Conservation (phyloP, 2,113 vertebrate species). For the Xiphias gladius region DNA sequence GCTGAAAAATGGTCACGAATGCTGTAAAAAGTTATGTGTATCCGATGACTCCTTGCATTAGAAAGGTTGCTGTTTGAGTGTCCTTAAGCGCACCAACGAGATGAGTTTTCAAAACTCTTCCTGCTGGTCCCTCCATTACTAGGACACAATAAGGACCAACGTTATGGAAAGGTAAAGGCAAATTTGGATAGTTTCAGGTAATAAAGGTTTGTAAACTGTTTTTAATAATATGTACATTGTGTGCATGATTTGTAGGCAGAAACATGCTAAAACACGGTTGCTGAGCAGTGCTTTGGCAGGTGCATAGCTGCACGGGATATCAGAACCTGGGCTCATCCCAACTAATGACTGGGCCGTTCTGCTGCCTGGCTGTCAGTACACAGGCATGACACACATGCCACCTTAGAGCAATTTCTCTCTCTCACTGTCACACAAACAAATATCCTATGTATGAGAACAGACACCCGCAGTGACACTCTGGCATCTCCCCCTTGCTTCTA, state of each 20-base stretch:
- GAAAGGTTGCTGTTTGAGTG: background rate
- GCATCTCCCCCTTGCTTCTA: conserved; percentile 43
- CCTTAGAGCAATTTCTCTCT: conserved; percentile 15
- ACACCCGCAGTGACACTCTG: conserved; percentile 36
- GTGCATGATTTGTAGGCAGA: background rate
- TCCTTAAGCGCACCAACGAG: background rate
- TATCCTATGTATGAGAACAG: conserved; percentile 3
- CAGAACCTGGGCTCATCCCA: conserved; percentile 8
- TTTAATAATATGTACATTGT: background rate
- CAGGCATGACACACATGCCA: conserved; percentile 14
- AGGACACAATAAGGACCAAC: background rate
- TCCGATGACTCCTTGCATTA: background rate
- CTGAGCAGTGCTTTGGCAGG: conserved; percentile 2
- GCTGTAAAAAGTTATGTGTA: background rate
- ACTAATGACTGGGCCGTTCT: background rate
- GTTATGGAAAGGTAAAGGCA: background rate
- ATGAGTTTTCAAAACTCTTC: background rate
- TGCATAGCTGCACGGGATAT: background rate
- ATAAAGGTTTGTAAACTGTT: background rate
- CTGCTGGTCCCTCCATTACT: background rate
- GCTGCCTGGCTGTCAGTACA: background rate
- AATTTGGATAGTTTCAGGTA: no score
- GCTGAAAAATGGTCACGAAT: background rate
- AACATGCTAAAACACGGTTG: background rate
- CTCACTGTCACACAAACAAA: conserved; percentile 32